Base-by-base conservation (phyloP, 2,113 vertebrate species). In the Vidua chalybeata region DNA sequence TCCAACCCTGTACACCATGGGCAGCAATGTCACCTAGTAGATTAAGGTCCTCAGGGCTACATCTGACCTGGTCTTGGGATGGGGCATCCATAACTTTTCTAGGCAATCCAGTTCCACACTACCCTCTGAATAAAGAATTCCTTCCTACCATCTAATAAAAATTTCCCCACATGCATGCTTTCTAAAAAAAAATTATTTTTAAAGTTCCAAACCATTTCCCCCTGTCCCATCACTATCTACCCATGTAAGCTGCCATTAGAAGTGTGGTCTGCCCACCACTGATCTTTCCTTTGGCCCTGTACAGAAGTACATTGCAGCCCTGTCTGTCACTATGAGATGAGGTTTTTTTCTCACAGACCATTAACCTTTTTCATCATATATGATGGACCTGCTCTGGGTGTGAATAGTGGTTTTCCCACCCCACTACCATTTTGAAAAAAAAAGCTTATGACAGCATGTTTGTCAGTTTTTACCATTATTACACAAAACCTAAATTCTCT, bases 141-240 rank as follows among this genome's bases (percentile, higher is more conserved):
- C 52, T 52, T 67, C 37, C 27, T 37, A 23, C 10, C 15, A 28
- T 37, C 43, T 73, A 33, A 45, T 45, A 37, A 45, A 49, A 39
- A 18, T 43, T 49, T 49, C 0, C 9, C 2, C 52, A 7, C 11
- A 28, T 5, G 49, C 13, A 13, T 2, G 11, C 0, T 3, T 22
- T 6, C 21, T 21, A 55, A 33, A 30, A 30, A 30, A 33, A 30
- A 30, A 30, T 9, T 18, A 18, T 26, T n/a, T 41, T 52, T 43
- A 14, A 28, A 33, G 9, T 37, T 58, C 51, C 23, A 64, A 33
- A 43, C 15, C 5, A 6, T 59, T 24, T 43, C 15, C 27, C 7
- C 7, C 45, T 66, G 31, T 45, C 15, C 59, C 45, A 22, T 45
- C 45, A 11, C 37, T 33, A 5, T 28, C 22, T 61, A 9, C 45